Evolutionary conservation across 2,797 vertebrate species (phyloP).

Genomic region (Champsocephalus gunnari): DNA sequence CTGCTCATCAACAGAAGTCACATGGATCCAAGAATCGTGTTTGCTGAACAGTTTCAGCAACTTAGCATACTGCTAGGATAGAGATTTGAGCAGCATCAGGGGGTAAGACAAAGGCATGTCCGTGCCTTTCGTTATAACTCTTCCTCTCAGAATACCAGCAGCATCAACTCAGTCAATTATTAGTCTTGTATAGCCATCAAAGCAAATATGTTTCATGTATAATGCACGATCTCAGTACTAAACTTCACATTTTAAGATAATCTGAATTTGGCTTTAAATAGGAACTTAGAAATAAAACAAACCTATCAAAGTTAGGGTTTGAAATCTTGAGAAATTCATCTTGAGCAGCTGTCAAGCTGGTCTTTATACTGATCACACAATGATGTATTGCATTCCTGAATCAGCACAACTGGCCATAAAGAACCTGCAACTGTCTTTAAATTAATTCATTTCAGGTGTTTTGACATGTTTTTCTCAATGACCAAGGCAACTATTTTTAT

Average conservation of each 20-base stretch:
- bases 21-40: constrained; percentile 9
- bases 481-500: background rate
- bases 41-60: constrained; percentile 6
- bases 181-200: too few relatives aligned
- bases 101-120: background rate
- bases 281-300: too few relatives aligned
- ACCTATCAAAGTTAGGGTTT: too few relatives aligned
- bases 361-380: too few relatives aligned
- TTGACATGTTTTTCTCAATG: background rate
- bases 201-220: too few relatives aligned
- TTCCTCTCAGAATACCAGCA: background rate
- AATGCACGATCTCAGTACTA: too few relatives aligned
- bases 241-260: background rate
- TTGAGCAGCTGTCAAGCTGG: too few relatives aligned
- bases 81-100: background rate
- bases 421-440: too few relatives aligned
- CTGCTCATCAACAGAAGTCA: constrained; percentile 13
- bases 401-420: too few relatives aligned
- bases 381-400: too few relatives aligned
- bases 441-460: background rate
- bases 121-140: constrained; percentile 1
- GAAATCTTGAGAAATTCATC: too few relatives aligned
- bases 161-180: background rate
- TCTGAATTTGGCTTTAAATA: too few relatives aligned
- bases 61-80: background rate